Evolutionary conservation across 2,113 vertebrate genomes (phyloP), one percentile per base, ranked within the genome.

Genomic region (Xiphias gladius): DNA sequence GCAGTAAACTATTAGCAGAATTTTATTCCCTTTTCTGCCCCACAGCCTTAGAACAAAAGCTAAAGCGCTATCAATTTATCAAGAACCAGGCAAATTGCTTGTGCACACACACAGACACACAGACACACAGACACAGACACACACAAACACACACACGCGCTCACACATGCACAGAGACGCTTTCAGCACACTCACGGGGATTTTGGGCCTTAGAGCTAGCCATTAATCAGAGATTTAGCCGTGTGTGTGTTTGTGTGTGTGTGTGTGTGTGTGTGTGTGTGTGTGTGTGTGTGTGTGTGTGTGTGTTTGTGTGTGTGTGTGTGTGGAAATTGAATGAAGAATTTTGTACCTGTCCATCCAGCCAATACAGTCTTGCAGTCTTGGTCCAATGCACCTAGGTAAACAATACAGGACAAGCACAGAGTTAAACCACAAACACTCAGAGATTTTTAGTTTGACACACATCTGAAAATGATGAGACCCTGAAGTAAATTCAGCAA

Each of bases 291-390:
- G 22, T 26, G 19, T 50, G 37, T 68, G 30, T 50, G 37, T n/a
- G 68, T 43, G 37, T 30, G 58, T 57, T 72, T 69, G 22, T 26
- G 19, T 50, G 37, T 68, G 30, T 50, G 37, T n/a, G 68, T 43
- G 37, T 30, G 58, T 57, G 41, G 12, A 20, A 54, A 26, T 0
- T 65, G 22, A 41, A 41, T 55, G 5, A 13, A 61, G 10, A 5
- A 83, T 59, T 79, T 82, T 76, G 71, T 98, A 99, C 98, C 98
- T 98, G 97, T 99, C 98, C 97, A 98, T 98, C 95, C 98, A 96
- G 90, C 98, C 98, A 62, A 98, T 96, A 93, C 98, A 99, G 95
- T 99, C 98, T 93, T 99, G 97, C 19, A 98, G 93, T 88, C 95
- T 96, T 7, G 97, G 97, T 86, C 98, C 98, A 91, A 96, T 94